phyloP scores from a whole-genome alignment of 2,888 invertebrate species.

The Xanthia togata region DNA sequence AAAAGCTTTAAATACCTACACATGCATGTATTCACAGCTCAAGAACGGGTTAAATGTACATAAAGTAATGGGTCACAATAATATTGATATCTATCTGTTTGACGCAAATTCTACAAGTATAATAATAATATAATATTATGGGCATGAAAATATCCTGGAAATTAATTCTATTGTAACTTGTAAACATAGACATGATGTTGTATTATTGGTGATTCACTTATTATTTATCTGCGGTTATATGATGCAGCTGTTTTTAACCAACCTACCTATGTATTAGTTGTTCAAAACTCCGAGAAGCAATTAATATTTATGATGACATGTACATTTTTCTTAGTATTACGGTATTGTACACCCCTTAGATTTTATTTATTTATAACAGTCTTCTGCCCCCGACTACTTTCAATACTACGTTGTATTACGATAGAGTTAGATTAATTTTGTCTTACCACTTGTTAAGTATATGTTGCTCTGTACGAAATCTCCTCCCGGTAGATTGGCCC shows the following conservation, averaged over 20 bases:
- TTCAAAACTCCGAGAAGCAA: not conserved
- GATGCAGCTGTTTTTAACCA: slow-evolving; percentile 16
- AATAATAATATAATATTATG: not conserved
- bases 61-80: not conserved
- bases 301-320: not conserved
- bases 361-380: not conserved
- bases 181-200: slow-evolving; percentile 17
- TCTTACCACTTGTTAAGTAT: slow-evolving; percentile 67
- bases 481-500: slow-evolving; percentile 29
- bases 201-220: slow-evolving; percentile 28
- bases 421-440: no score
- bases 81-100: not conserved
- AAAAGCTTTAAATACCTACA: no score
- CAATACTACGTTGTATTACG: not conserved
- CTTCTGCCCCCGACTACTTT: not conserved
- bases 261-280: not conserved
- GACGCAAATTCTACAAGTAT: slow-evolving; percentile 10
- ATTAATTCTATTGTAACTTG: not conserved
- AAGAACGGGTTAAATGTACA: not conserved
- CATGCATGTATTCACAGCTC: not conserved
- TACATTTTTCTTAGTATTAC: slow-evolving; percentile 7
- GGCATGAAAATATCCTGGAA: not conserved
- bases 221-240: slow-evolving; percentile 19
- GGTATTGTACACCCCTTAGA: not conserved
- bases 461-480: slow-evolving; percentile 27